Base-by-base conservation (phyloP, 2,888 invertebrate genomes). In the Dexiosoma caninum region DNA sequence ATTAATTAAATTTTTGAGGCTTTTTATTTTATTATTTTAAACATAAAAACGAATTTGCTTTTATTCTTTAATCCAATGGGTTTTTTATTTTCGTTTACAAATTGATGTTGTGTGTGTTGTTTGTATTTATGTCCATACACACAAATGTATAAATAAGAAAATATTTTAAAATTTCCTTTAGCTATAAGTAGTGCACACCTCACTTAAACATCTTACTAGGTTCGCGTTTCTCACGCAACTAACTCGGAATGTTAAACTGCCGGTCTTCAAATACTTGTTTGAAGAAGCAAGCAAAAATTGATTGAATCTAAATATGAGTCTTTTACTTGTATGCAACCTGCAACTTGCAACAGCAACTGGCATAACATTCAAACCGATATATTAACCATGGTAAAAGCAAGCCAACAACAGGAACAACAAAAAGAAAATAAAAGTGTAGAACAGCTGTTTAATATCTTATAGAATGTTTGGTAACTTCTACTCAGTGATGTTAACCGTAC, bases 141-240 rank as follows among this genome's bases (percentile, higher is more conserved):
- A n/a, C n/a, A n/a, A n/a, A n/a, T n/a, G n/a, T n/a, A n/a, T n/a
- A n/a, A n/a, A n/a, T 1, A 19, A 12, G 37, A 35, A 49, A 57
- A 30, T 46, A 53, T 69, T 37, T 27, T 30, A 42, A 49, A 57
- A 62, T 16, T 19, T 51, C 19, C 42, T 57, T 40, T 35, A 27
- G 32, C 55, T 57, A 35, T 21, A 40, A 76, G 27, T 55, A 53
- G 23, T 6, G 4, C 40, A 40, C 32, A 7, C 27, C 12, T 55
- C 30, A 12, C 19, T 74, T 51, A 23, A 32, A 72, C 83, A 86
- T 85, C 85, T 83, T 86, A 78, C 83, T 83, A 84, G 83, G 84
- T 83, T 87, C 87, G 84, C 86, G 86, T 85, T 86, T 85, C 86
- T 85, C 85, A 87, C 87, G 87, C 86, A 87, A 87, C 86, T 88